These are phyloP conservation scores for Lethrus apterus DNA, from an alignment of 1,140 invertebrate species.

Conservation along the genomic window DNA sequence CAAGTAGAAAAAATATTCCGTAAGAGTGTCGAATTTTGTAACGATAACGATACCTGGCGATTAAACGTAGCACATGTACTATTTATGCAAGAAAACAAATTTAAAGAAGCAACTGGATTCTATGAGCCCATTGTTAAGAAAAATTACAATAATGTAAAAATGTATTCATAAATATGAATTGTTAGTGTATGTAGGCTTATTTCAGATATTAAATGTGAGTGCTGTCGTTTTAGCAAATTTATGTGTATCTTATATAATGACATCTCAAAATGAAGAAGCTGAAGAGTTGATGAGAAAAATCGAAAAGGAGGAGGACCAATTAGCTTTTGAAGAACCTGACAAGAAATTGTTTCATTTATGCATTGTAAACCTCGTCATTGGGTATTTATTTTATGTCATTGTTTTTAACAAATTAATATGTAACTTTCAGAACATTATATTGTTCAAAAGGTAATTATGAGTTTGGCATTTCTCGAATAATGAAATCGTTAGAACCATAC, in stretches of 20 bases:
- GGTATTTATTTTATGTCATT: slow-evolving; percentile 52
- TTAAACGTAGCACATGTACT: slow-evolving; percentile 97
- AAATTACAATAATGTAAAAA: slow-evolving; percentile 79
- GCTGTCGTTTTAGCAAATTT: slow-evolving; percentile 96
- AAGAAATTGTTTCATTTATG: slow-evolving; percentile 96
- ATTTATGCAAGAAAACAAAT: slow-evolving; percentile 99
- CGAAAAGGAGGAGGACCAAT: slow-evolving; percentile 93
- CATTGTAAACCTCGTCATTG: slow-evolving; percentile 98
- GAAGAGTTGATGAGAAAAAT: slow-evolving; percentile 98
- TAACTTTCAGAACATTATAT: slow-evolving; percentile 70
- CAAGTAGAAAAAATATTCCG: slow-evolving; percentile 93
- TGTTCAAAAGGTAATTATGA: slow-evolving; percentile 99
- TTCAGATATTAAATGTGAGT: slow-evolving; percentile 84
- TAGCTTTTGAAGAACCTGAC: slow-evolving; percentile 87
- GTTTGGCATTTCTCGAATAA: slow-evolving; percentile 97
- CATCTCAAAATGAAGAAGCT: slow-evolving; percentile 96
- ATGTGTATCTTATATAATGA: slow-evolving; percentile 99
- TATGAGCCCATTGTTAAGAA: slow-evolving; percentile 98
- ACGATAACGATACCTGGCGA: slow-evolving; percentile 94
- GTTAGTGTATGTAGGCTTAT: too few relatives aligned
- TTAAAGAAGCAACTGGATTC: slow-evolving; percentile 95
- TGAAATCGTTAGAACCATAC: slow-evolving; percentile 93
- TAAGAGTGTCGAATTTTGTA: slow-evolving; percentile 96
- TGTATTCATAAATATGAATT: slow-evolving; percentile 14
- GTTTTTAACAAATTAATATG: background rate